Conservation (phyloP, 2,113 vertebrate species). For the Benitochromis conjunctus region DNA sequence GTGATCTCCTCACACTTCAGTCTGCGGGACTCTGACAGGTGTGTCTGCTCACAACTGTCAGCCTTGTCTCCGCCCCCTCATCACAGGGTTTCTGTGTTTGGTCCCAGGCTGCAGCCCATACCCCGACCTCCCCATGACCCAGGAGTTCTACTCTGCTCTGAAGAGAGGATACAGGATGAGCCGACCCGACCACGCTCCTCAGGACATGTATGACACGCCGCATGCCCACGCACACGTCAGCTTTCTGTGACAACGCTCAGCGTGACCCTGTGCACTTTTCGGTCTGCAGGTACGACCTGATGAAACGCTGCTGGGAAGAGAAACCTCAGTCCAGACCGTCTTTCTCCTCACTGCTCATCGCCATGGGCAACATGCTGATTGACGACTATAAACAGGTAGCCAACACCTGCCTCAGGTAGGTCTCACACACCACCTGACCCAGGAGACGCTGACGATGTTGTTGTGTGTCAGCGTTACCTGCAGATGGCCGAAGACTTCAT, state of each 20-base stretch:
- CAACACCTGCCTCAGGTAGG: neutral
- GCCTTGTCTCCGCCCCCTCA: neutral
- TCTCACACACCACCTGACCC: neutral
- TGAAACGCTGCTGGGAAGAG: constrained; percentile 86
- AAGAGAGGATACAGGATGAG: constrained; percentile 85
- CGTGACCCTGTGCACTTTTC: neutral
- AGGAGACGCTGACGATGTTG: neutral
- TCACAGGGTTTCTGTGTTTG: neutral
- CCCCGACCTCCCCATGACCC: constrained; percentile 80
- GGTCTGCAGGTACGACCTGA: constrained; percentile 78
- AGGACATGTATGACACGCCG: constrained; percentile 66
- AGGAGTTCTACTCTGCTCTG: constrained; percentile 84
- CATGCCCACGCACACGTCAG: neutral
- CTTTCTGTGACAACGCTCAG: neutral
- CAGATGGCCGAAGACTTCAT: constrained; percentile 84
- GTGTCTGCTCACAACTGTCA: neutral
- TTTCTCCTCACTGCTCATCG: constrained; percentile 80
- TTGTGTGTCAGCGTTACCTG: constrained; percentile 75
- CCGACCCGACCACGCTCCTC: constrained; percentile 77
- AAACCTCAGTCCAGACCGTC: constrained; percentile 82
- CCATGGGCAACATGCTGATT: constrained; percentile 77
- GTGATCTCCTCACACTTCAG: neutral
- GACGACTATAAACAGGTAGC: constrained; percentile 84
- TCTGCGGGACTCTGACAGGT: neutral
- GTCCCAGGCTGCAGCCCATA: constrained; percentile 82